phyloP scores from a whole-genome alignment of 2,797 vertebrate species.

The Crenichthys baileyi region DNA sequence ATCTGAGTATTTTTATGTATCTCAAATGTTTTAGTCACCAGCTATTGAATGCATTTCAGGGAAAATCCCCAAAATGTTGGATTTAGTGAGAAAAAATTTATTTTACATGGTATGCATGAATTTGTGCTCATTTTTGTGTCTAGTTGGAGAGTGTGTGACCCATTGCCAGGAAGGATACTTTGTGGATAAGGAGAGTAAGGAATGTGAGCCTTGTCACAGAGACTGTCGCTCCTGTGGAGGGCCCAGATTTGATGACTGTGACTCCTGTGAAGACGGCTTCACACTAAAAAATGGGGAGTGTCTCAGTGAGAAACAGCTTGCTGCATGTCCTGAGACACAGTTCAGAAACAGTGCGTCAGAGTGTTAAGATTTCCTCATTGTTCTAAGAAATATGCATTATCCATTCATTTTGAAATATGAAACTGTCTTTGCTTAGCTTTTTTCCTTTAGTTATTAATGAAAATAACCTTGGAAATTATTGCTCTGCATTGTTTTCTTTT shows the following conservation, averaged over 20 bases:
- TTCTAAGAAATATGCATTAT: not conserved
- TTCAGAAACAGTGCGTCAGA: slow-evolving; percentile 69
- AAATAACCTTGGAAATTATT: not conserved
- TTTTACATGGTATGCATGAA: not conserved
- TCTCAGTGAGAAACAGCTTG: slow-evolving; percentile 4
- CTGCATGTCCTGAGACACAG: slow-evolving; percentile 42
- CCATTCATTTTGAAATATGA: not conserved
- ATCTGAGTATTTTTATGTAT: not conserved
- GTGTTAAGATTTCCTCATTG: not conserved
- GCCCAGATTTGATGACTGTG: slow-evolving; percentile 79
- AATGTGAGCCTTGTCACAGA: slow-evolving; percentile 86
- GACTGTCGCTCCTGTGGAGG: slow-evolving; percentile 85
- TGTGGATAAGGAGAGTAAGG: slow-evolving; percentile 70
- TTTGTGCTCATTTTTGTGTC: slow-evolving; percentile 27
- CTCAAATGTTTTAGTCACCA: not conserved
- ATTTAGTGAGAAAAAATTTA: not conserved
- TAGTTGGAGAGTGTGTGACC: slow-evolving; percentile 85
- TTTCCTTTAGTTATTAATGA: not conserved
- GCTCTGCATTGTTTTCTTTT: slow-evolving; percentile 5
- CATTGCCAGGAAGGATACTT: slow-evolving; percentile 86
- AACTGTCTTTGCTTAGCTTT: not conserved
- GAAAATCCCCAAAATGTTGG: not conserved
- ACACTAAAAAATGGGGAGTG: slow-evolving; percentile 76
- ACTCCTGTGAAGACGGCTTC: slow-evolving; percentile 76
- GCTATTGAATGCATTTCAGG: not conserved